Evolutionary conservation across 2,888 invertebrate genomes (phyloP).

Genomic region (Phlogophora meticulosa): DNA sequence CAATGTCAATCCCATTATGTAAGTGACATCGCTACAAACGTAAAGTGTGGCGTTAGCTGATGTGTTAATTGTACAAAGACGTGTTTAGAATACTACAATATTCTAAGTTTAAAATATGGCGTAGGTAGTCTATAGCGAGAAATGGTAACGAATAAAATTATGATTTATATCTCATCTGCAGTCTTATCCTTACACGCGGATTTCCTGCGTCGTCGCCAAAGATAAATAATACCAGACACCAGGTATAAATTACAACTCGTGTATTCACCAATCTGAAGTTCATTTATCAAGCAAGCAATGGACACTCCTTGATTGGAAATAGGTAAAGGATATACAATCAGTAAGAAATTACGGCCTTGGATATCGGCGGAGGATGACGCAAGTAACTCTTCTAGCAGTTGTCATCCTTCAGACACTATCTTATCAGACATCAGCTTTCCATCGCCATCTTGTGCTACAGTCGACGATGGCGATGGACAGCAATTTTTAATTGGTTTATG

Average conservation of each 20-base stretch:
- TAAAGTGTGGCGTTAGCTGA: conserved; percentile 62
- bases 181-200: conserved; percentile 51
- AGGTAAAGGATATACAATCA: conserved; percentile 7
- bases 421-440: no score
- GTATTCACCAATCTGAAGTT: conserved; percentile 20
- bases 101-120: conserved; percentile 19
- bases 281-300: background rate
- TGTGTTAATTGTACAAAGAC: conserved; percentile 49
- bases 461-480: background rate
- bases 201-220: conserved; percentile 54
- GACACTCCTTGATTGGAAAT: background rate
- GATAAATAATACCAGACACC: conserved; percentile 35
- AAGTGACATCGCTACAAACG: conserved; percentile 61
- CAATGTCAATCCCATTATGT: conserved; percentile 64
- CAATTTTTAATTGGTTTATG: background rate
- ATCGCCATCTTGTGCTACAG: no score
- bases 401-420: background rate
- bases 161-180: conserved; percentile 55
- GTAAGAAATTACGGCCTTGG: background rate
- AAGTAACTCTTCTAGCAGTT: background rate
- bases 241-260: conserved; percentile 32
- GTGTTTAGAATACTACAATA: conserved; percentile 40
- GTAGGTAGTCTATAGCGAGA: conserved; percentile 27
- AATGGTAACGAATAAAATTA: conserved; percentile 38
- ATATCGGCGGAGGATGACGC: background rate